A percentile compares a stretch with the other conserved stretches of the same genome.
phyloP scores from a whole-genome alignment of 2,113 vertebrate genomes.

The Mesoclemmys tuberculata region DNA sequence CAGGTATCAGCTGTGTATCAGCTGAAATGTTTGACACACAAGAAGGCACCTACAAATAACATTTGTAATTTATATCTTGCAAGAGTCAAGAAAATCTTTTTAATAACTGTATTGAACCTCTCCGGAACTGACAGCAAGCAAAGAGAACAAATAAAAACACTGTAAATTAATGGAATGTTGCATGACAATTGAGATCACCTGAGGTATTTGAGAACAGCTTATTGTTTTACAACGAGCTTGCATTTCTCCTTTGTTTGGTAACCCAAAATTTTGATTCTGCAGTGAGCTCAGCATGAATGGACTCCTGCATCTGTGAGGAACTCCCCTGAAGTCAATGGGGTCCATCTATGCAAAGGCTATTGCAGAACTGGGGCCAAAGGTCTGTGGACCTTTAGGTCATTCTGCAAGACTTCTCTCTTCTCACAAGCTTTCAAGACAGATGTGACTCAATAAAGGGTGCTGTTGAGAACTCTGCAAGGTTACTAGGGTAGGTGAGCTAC shows the following conservation, averaged over 20 bases:
- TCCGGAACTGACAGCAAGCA: neutral
- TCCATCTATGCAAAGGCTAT: neutral
- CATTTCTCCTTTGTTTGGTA: neutral
- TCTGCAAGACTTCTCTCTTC: neutral
- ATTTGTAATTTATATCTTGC: neutral
- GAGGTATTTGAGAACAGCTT: neutral
- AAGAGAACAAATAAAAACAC: neutral
- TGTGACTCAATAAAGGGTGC: neutral
- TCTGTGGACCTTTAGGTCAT: neutral
- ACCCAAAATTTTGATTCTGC: neutral
- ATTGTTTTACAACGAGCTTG: neutral
- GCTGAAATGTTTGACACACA: neutral
- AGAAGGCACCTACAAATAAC: neutral
- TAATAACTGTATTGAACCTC: neutral
- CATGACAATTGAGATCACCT: neutral
- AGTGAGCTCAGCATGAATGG: neutral
- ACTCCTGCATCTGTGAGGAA: neutral
- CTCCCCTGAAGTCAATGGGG: neutral
- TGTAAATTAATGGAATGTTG: neutral
- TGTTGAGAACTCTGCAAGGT: neutral
- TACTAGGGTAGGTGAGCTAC: neutral
- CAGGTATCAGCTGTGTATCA: neutral
- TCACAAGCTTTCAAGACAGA: neutral
- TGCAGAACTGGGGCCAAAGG: neutral
- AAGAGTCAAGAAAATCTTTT: neutral